A percentile compares a stretch with the other conserved stretches of the same genome.
Conservation (phyloP, 2,797 vertebrate genomes). For the Platalea minor region DNA sequence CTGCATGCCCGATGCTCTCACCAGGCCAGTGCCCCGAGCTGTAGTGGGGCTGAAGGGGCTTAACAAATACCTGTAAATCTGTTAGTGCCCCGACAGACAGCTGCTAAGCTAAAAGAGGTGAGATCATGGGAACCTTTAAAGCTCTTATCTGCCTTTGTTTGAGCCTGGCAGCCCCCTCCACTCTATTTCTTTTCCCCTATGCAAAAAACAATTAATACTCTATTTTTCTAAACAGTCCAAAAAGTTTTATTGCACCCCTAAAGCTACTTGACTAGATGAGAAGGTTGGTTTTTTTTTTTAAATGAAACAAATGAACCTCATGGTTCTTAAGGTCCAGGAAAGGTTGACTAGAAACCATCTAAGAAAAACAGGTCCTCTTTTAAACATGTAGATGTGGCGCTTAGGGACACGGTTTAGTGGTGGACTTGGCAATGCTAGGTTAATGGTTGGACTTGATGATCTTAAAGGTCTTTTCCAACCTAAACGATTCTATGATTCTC, state of each 20-base stretch:
- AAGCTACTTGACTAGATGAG: background rate
- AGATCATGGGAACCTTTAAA: background rate
- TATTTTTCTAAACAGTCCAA: background rate
- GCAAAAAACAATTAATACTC: background rate
- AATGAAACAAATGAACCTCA: background rate
- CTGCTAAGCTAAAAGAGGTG: background rate
- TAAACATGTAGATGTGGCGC: background rate
- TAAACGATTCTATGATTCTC: too few relatives aligned
- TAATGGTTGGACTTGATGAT: too few relatives aligned
- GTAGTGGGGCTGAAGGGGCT: background rate
- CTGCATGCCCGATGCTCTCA: fast-evolving
- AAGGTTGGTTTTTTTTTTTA: background rate
- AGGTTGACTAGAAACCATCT: background rate
- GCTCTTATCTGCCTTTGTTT: background rate
- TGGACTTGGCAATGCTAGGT: too few relatives aligned
- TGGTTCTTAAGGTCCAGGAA: background rate
- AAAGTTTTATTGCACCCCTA: background rate
- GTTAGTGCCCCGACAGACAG: background rate
- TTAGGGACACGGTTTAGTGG: too few relatives aligned
- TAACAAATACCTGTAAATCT: background rate
- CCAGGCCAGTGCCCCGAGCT: background rate
- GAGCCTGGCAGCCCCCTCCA: background rate
- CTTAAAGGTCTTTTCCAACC: too few relatives aligned
- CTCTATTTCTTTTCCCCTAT: background rate
- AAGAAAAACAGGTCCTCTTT: background rate